Percentiles rank a stretch among this genome's conserved stretches.
Evolutionary conservation across 2,113 vertebrate genomes (phyloP).

Genomic region (Stigmatopora argus): DNA sequence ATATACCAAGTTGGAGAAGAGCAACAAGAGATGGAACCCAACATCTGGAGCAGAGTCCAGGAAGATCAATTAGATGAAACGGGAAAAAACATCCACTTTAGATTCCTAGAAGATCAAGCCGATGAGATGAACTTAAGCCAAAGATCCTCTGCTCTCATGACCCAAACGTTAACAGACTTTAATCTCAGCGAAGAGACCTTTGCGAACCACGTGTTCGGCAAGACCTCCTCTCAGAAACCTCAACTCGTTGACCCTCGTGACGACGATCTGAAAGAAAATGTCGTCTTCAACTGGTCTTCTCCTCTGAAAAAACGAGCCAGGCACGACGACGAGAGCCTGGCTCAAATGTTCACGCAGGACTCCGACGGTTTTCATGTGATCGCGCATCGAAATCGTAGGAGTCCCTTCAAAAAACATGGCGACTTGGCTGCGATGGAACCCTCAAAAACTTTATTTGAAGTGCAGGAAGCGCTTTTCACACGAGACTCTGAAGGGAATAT

Average conservation of each 20-base stretch:
- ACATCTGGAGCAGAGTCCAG: neutral
- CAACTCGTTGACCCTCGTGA: neutral
- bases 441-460: conserved; percentile 13
- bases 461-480: conserved; percentile 67
- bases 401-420: conserved; percentile 56
- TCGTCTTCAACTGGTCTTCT: neutral
- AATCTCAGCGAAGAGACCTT: conserved; percentile 25
- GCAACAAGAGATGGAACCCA: neutral
- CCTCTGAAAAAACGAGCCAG: conserved; percentile 25
- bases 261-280: conserved; percentile 50
- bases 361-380: conserved; percentile 71
- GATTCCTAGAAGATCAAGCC: neutral
- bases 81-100: neutral
- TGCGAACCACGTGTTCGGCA: neutral
- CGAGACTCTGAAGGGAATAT: conserved; percentile 73
- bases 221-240: conserved; percentile 52
- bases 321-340: conserved; percentile 39
- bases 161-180: neutral
- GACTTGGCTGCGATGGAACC: conserved; percentile 7
- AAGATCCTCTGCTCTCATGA: neutral
- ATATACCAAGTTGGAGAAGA: neutral
- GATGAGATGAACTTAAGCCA: neutral
- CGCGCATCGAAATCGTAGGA: conserved; percentile 49
- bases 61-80: neutral
- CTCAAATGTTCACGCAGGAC: conserved; percentile 70